Evolutionary conservation across 2,888 invertebrate species (phyloP), one percentile per base, ranked within the genome.

Genomic region (Drosophila paranaensis): DNA sequence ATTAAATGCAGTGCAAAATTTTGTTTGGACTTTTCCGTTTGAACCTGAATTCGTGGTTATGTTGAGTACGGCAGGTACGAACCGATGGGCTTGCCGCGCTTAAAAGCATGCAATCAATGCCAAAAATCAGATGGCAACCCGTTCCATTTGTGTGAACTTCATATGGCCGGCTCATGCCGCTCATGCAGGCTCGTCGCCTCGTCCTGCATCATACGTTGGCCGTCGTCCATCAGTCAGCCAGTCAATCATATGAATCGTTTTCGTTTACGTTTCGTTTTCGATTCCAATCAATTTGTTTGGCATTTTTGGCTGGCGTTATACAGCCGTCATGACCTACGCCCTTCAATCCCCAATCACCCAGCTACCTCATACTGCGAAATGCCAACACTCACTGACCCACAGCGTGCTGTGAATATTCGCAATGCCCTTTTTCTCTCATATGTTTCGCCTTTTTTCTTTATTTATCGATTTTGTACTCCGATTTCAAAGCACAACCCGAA

Each of bases 251-350:
- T 82, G 85, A 85, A 85, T 82, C 87, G 84, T 84, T 84, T 82
- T 85, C 87, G 84, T 85, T 85, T 87, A 81, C 87, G 84, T 87
- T 84, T 77, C 84, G 87, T 84, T 84, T 82, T 87, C 84, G 84
- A 87, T 85, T 85, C 84, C 84, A 87, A 85, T 87, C 84, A 85
- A 85, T 85, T 85, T 87, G 84, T 87, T 85, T 85, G 84, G 82
- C 82, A 84, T 80, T 85, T 85, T 85, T 84, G 82, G 76, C 73
- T 78, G 82, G 40, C 64, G 63, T 61, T 65, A 65, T 61, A 56
- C 58, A 62, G 58, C 20, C 42, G 43, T 37, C 51, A 60, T 16
- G 58, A 63, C 50, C 54, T 30, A n/a, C 63, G n/a, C 40, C 4
- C 39, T 43, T 9, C 13, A n/a, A 27, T 4, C 11, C 5, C 42